Base-by-base conservation (phyloP, 2,797 vertebrate species). In the Iguana delicatissima region DNA sequence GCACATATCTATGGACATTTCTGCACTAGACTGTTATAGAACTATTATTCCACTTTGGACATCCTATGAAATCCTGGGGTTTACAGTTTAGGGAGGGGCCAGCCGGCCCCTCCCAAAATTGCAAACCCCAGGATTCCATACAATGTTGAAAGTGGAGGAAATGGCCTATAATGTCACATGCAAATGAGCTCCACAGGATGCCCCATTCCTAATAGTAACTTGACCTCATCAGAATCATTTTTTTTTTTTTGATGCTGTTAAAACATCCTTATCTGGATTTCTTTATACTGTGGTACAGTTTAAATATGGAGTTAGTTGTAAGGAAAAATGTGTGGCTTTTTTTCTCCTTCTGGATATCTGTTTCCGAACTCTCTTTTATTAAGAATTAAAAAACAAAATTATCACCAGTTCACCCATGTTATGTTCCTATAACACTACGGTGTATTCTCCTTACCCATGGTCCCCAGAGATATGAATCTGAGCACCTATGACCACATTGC, bases 341-440 rank as follows among this genome's bases (percentile, higher is more conserved):
- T 88, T 2, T 89, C 87, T 89, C 72, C 84, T 82, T 86, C 69
- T 94, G 84, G 50, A 32, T 81, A 18, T 88, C 93, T 91, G 2
- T 50, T 95, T 95, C 77, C 81, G 88, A 93, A 94, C 93, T 67
- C 35, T 20, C 46, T 87, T 94, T 84, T 57, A 95, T 93, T 89
- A 93, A 95, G 92, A 92, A 85, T 91, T 88, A 93, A 20, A 64
- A 87, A 93, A 89, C 92, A 89, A 89, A 38, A 73, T 93, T 87
- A 86, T 35, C 22, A 9, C 0, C 8, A 84, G 62, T 73, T 16
- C 13, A 32, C 46, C 26, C 14, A 80, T 73, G 83, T 89, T 90
- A n/a, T 89, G 89, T 92, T 91, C 57, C 74, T 83, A 82, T 85
- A 92, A 95, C 93, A 90, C 90, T 46, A 46, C 42, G 42, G 42